Evolutionary conservation across 2,113 vertebrate species (phyloP), one percentile per base, ranked within the genome.

Genomic region (Hirundichthys speculiger): DNA sequence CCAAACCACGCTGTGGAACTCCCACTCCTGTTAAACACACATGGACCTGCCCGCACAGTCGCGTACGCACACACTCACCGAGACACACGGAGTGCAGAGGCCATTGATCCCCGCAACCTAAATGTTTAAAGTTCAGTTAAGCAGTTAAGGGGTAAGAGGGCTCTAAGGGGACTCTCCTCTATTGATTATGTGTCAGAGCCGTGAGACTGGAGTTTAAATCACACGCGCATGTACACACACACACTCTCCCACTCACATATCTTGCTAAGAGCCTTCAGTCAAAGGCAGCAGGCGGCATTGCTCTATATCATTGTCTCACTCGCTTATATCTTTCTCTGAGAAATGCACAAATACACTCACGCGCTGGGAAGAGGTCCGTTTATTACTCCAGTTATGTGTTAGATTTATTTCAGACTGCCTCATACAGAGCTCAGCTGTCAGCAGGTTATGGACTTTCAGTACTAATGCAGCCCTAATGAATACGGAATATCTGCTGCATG

Each of bases 51-150:
- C 58, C n/a, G 47, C 79, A 73, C 72, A 45, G 78, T 43, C 24
- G 5, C 60, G 52, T 64, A 13, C 12, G 12, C 25, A 47, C 55
- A 51, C 53, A 62, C 75, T 55, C 64, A 73, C 52, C 50, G 93
- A 90, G 90, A 80, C 82, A 90, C 57, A 53, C 58, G 55, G 66
- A 80, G 86, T 65, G 91, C 92, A 93, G 93, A 93, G 90, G 90
- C 92, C 94, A 96, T 97, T 95, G 96, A 97, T 96, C 94, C 94
- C 90, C 62, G 87, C 94, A 94, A 92, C 94, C 92, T 94, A 94
- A 96, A 95, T 92, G 91, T 95, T 97, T 96, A 95, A 95, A 97
- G 95, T 98, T 96, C 95, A 96, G 93, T 96, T 96, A 96, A 96
- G 94, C 95, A 95, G 95, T 96, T 95, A 95, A 95, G 94, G 95